Evolutionary conservation across 2,113 vertebrate genomes (phyloP), one percentile per base, ranked within the genome.

Genomic region (Phyllopteryx taeniolatus): DNA sequence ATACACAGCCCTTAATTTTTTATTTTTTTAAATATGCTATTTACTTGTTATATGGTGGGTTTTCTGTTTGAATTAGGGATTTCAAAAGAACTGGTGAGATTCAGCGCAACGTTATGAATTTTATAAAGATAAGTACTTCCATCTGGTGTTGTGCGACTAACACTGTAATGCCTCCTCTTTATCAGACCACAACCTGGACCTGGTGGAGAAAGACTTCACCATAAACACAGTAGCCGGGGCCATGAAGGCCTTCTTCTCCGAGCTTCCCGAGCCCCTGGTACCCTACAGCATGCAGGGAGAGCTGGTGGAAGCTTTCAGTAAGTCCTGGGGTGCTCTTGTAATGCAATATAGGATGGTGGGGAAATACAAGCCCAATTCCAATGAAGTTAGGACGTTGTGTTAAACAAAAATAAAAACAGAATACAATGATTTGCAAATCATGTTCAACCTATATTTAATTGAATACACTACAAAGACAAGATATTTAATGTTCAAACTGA

Each of bases 241-340:
- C 83, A 95, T 98, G 96, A 98, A 98, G 86, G 97, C 96, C 78
- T 98, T 98, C 87, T 98, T 98, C 92, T 98, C 96, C 0, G 96
- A 98, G 84, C 90, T 98, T 17, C 96, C 96, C 0, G 96, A 98
- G 6, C 96, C 96, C 1, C 86, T 98, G 78, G 96, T 98, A 49
- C 96, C 96, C 0, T 98, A 98, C 89, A 83, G 64, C 89, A 94
- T 96, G 94, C 96, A 98, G 93, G 84, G 79, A 0, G 96, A 97
- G 17, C 91, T 98, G 88, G 95, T 96, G 90, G 96, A 98, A 42
- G 96, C 95, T 6, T 94, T 95, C 91, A 98, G 96, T 98, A 93
- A 96, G 96, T 94, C 68, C 35, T n/a, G 43, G 66, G 67, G 33
- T 67, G 44, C 17, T 47, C 13, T 51, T 62, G 5, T 22, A 12